These are phyloP conservation scores for Temnopleurus reevesii DNA, from an alignment of 53 echinoderm and acorn worm species.

Conservation along the genomic window DNA sequence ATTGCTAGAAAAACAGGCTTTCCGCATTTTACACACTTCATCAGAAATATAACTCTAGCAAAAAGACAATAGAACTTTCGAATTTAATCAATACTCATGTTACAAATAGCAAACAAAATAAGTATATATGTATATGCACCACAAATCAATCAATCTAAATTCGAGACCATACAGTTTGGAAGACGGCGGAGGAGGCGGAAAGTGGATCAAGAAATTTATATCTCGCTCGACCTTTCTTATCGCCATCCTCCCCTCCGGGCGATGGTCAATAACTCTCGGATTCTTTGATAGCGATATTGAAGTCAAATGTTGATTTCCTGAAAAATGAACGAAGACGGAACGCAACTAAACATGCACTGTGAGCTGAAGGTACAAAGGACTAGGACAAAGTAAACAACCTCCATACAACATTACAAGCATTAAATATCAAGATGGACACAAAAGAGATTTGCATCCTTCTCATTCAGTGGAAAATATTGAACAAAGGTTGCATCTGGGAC, in stretches of 20 bases:
- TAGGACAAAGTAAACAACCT: not conserved
- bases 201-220: not conserved
- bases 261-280: not conserved
- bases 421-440: not conserved
- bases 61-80: not conserved
- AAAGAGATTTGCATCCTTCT: not conserved
- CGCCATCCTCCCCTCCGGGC: not conserved
- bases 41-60: not conserved
- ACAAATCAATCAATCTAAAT: not conserved
- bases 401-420: not conserved
- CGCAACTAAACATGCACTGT: too few relatives aligned
- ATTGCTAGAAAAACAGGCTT: too few relatives aligned
- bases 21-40: not conserved
- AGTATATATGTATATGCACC: not conserved
- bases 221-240: conserved; percentile 7
- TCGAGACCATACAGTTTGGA: not conserved
- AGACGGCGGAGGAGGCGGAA: not conserved
- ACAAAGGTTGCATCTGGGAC: not conserved
- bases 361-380: too few relatives aligned
- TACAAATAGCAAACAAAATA: too few relatives aligned
- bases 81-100: not conserved
- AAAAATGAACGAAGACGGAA: not conserved
- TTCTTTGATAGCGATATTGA: not conserved
- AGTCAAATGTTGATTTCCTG: not conserved
- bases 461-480: not conserved